A percentile compares a stretch with the other conserved stretches of the same genome.
phyloP scores from a whole-genome alignment of 2,113 vertebrate genomes.

The Tachycineta bicolor region DNA sequence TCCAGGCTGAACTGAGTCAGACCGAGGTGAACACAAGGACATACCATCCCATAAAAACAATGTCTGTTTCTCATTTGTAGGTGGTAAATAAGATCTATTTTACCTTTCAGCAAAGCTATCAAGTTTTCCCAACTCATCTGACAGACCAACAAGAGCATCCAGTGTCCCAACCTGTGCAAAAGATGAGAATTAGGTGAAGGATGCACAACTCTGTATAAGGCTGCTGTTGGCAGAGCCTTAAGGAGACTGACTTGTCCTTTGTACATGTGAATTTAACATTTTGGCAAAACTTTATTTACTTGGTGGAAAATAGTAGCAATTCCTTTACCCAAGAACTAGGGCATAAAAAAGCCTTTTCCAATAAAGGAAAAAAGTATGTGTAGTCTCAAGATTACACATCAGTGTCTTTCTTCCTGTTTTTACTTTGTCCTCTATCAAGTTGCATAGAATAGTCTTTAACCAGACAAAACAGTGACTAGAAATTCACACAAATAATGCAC shows the following conservation, averaged over 20 bases:
- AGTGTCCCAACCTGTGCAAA: constrained; percentile 87
- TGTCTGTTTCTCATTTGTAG: constrained; percentile 61
- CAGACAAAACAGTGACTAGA: neutral
- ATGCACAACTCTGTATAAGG: neutral
- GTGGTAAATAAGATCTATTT: constrained; percentile 78
- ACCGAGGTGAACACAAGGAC: constrained; percentile 54
- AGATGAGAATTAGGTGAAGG: constrained; percentile 47
- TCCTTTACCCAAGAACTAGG: neutral
- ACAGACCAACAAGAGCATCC: constrained; percentile 89
- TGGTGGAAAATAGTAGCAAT: constrained; percentile 19
- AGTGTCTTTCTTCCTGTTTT: neutral
- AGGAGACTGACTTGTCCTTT: neutral
- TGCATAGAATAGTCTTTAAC: neutral
- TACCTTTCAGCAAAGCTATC: constrained; percentile 93
- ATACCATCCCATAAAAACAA: constrained; percentile 58
- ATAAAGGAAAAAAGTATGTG: neutral
- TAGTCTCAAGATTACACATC: neutral
- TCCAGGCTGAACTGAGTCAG: neutral
- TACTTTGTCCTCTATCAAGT: neutral
- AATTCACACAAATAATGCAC: neutral
- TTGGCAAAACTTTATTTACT: neutral
- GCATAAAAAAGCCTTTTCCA: neutral
- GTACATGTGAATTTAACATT: neutral
- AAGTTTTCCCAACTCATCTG: constrained; percentile 90
- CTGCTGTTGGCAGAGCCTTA: neutral